A percentile compares a stretch with the other conserved stretches of the same genome.
phyloP scores from a whole-genome alignment of 1,140 invertebrate species.

The Venturia canescens region DNA sequence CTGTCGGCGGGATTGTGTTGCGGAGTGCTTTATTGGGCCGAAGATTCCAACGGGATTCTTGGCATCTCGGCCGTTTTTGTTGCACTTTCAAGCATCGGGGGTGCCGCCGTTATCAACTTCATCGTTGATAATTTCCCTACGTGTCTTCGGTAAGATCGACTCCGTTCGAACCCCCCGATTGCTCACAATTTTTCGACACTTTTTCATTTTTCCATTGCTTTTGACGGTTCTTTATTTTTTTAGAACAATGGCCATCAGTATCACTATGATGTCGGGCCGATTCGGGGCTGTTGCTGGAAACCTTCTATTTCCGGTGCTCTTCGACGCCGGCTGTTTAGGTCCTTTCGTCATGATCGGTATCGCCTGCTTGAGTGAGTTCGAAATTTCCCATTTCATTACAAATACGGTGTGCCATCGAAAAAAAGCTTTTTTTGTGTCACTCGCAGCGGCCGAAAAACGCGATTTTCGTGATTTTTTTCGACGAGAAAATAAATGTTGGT shows the following conservation, averaged over 20 bases:
- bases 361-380: conserved; percentile 64
- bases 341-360: conserved; percentile 72
- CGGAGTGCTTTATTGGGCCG: conserved; percentile 66
- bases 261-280: conserved; percentile 72
- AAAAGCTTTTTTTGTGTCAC: not conserved
- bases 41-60: conserved; percentile 64
- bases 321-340: conserved; percentile 68
- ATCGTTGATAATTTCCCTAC: conserved; percentile 72
- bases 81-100: conserved; percentile 69
- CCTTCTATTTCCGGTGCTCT: conserved; percentile 71
- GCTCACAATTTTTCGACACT: no score
- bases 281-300: conserved; percentile 73
- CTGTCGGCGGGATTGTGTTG: conserved; percentile 65
- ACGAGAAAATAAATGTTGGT: no score
- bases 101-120: conserved; percentile 67
- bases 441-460: no score
- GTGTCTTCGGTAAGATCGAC: conserved; percentile 60
- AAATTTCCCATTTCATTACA: conserved; percentile 4
- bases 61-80: conserved; percentile 69
- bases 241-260: conserved; percentile 74
- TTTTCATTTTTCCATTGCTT: no score
- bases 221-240: conserved; percentile 35
- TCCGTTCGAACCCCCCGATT: not conserved
- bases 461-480: no score
- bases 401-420: not conserved